phyloP scores from a whole-genome alignment of 2,888 invertebrate genomes.

The Megaustenia siamemsis region DNA sequence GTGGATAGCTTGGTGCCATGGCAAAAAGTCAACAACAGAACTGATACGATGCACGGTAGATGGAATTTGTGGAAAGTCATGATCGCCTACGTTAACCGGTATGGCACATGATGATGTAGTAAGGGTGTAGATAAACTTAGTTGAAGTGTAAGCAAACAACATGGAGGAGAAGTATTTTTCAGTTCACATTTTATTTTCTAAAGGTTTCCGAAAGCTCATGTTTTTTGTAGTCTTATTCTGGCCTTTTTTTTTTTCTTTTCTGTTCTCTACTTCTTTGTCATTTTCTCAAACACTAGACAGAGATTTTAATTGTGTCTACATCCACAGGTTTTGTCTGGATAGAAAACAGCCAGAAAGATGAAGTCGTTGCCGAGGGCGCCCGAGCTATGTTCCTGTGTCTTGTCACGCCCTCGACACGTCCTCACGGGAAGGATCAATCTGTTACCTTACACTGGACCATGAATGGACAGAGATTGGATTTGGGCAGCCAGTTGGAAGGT shows the following conservation, averaged over 20 bases:
- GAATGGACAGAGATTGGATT: constrained; percentile 43
- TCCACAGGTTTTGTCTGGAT: constrained; percentile 48
- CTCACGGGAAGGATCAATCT: not conserved
- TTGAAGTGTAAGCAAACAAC: too few species aligned
- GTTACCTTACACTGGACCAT: constrained; percentile 49
- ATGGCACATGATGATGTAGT: too few species aligned
- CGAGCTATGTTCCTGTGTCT: constrained; percentile 51
- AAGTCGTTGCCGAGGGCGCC: constrained; percentile 48
- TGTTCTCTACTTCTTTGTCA: not conserved
- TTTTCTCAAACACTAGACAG: not conserved
- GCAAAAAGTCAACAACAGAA: too few species aligned
- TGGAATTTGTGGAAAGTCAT: too few species aligned
- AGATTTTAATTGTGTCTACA: not conserved
- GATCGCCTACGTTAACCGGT: too few species aligned
- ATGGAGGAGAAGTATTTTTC: too few species aligned
- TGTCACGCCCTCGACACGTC: constrained; percentile 40
- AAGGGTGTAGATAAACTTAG: too few species aligned
- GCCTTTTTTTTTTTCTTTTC: not conserved
- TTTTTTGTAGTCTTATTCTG: too few species aligned
- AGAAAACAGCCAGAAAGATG: constrained; percentile 46
- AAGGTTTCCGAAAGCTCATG: too few species aligned
- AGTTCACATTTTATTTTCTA: too few species aligned
- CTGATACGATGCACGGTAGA: too few species aligned
- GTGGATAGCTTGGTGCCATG: too few species aligned
- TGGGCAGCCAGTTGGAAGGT: constrained; percentile 15